Conservation (phyloP, 2,797 vertebrate species). For the Aotus griseimembra region DNA sequence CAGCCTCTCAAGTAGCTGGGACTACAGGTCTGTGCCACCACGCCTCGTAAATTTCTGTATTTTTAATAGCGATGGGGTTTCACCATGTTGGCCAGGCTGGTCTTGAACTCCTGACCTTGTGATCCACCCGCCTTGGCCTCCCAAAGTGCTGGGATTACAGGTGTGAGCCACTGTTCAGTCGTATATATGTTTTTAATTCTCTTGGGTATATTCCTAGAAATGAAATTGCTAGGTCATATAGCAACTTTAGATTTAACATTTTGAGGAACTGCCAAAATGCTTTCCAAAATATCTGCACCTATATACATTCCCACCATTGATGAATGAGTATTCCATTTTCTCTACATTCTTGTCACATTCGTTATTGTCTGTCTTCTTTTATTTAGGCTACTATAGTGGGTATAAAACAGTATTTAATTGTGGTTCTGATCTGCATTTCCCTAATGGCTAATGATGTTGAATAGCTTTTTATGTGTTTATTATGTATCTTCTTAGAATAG, state of each 20-base stretch:
- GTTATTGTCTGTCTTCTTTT: not conserved
- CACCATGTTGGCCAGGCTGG: not conserved
- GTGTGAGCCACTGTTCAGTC: not conserved
- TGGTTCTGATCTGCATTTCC: conserved; percentile 1
- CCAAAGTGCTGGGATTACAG: not conserved
- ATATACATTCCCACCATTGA: not conserved
- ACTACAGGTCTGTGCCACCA: not conserved
- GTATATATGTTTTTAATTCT: not conserved
- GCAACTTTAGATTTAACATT: not conserved
- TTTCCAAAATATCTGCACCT: not conserved
- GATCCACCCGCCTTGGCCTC: not conserved
- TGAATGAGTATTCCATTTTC: not conserved
- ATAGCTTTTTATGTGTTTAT: not conserved
- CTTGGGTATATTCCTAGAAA: not conserved
- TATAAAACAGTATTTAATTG: not conserved
- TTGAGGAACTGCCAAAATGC: not conserved
- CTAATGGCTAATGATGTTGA: not conserved
- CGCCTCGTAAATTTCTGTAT: not conserved
- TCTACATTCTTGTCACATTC: not conserved
- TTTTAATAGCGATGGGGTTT: not conserved
- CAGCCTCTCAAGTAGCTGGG: not conserved
- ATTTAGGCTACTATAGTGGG: not conserved
- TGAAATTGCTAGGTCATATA: not conserved
- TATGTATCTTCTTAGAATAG: not conserved
- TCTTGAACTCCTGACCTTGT: not conserved